Percentiles rank a stretch among this genome's conserved stretches.
phyloP scores from a whole-genome alignment of 2,113 vertebrate species.

The Orientallactaga bullata region DNA sequence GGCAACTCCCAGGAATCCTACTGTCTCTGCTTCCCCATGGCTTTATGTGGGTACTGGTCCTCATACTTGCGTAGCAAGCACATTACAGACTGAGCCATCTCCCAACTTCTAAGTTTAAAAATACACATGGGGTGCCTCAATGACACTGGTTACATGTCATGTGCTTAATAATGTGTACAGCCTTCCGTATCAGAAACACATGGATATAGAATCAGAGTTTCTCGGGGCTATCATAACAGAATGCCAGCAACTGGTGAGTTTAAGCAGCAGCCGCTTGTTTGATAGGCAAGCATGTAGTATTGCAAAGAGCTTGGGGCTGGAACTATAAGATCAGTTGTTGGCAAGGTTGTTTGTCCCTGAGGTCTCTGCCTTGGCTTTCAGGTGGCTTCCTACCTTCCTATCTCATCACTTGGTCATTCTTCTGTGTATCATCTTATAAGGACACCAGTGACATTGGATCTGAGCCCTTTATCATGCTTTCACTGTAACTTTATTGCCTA shows the following conservation, averaged over 20 bases:
- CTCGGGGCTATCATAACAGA: not conserved
- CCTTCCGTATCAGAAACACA: too few species aligned
- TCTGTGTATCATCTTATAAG: not conserved
- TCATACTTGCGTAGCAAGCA: too few species aligned
- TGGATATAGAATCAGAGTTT: accelerated
- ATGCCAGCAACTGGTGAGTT: too few species aligned
- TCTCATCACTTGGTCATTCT: too few species aligned
- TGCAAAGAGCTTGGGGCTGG: not conserved
- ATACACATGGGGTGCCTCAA: not conserved
- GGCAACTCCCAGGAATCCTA: too few species aligned
- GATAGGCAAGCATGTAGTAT: too few species aligned
- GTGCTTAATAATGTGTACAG: not conserved
- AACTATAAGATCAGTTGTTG: too few species aligned
- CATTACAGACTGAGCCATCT: too few species aligned
- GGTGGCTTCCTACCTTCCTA: not conserved
- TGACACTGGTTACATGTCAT: not conserved
- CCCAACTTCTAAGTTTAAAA: too few species aligned
- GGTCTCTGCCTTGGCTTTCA: not conserved
- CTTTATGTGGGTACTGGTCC: too few species aligned
- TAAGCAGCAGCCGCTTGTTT: not conserved
- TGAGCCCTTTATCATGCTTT: not conserved
- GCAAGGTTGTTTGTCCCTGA: not conserved
- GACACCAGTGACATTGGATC: not conserved
- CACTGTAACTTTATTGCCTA: not conserved
- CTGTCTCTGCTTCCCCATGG: too few species aligned